Evolutionary conservation across 2,113 vertebrate species (phyloP).

Genomic region (Motacilla alba): DNA sequence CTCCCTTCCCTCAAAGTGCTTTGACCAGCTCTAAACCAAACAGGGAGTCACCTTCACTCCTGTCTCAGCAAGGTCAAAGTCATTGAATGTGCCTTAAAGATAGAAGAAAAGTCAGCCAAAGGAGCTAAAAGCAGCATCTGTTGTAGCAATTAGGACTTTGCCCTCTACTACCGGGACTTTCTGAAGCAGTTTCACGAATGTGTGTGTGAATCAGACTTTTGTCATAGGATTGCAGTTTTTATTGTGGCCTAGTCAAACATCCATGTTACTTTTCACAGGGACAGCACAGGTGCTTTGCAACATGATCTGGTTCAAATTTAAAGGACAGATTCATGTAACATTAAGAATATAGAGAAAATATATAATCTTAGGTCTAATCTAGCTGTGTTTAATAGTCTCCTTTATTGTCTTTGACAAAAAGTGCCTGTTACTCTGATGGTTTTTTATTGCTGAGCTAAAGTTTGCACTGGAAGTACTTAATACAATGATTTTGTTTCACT

Average conservation of each 20-base stretch:
- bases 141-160: not conserved
- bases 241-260: not conserved
- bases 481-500: not conserved
- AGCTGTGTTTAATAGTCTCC: not conserved
- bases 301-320: not conserved
- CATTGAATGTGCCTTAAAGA: not conserved
- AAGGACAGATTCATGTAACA: not conserved
- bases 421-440: not conserved
- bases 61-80: not conserved
- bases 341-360: not conserved
- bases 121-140: not conserved
- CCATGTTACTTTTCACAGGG: not conserved
- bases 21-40: not conserved
- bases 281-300: not conserved
- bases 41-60: not conserved
- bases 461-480: not conserved
- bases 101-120: not conserved
- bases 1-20: not conserved
- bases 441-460: not conserved
- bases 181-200: not conserved
- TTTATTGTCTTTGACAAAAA: not conserved
- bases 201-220: not conserved
- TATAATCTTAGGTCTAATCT: not conserved
- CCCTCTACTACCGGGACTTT: not conserved
- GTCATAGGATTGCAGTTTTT: not conserved